These are phyloP conservation scores for Leucophenga maculata DNA, from an alignment of 2,888 invertebrate species.

Conservation along the genomic window DNA sequence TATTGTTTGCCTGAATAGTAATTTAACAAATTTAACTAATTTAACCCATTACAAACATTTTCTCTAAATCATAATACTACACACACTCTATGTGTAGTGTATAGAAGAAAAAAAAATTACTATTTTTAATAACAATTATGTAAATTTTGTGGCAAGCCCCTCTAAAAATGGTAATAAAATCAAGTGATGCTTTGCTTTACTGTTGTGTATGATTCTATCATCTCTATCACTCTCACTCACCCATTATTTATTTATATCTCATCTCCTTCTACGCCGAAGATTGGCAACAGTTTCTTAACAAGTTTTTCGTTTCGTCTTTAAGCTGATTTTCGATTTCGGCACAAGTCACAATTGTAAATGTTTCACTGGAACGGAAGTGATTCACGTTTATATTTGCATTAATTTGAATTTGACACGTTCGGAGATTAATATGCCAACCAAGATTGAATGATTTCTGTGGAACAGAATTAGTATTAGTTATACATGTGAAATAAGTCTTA, in stretches of 20 bases:
- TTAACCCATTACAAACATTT: no score
- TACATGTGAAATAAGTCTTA: neutral
- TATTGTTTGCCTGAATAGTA: no score
- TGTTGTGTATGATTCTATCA: conserved; percentile 12
- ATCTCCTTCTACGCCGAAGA: neutral
- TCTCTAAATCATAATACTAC: no score
- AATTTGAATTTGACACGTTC: conserved; percentile 16
- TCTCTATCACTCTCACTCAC: no score
- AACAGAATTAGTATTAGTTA: neutral
- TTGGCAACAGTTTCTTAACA: conserved; percentile 12
- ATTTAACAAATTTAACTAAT: no score
- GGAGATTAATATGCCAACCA: neutral
- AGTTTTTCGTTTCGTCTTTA: neutral
- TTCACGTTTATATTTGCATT: conserved; percentile 20
- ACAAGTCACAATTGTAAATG: neutral
- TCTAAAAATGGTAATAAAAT: conserved; percentile 7
- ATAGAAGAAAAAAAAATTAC: no score
- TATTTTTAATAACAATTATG: neutral
- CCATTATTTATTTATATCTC: no score
- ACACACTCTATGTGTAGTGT: no score
- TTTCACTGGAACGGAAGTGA: conserved; percentile 21
- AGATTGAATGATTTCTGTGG: conserved; percentile 12
- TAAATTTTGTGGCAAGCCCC: conserved; percentile 10
- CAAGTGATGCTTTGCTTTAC: neutral
- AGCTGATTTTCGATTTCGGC: conserved; percentile 1